Evolutionary conservation across 2,888 invertebrate genomes (phyloP).

Genomic region (Phaonia tiefii): DNA sequence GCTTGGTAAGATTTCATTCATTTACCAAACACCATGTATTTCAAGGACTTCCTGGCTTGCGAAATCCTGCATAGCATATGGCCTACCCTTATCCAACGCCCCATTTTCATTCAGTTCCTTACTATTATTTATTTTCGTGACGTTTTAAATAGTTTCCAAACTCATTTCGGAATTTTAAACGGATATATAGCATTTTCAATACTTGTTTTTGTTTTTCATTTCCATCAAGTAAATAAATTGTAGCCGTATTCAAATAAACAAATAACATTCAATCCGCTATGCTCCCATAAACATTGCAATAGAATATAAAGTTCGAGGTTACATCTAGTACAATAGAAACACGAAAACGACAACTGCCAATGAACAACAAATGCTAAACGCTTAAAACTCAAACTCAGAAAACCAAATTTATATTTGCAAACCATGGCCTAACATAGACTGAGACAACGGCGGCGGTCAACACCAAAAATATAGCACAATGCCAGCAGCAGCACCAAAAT

Average conservation of each 20-base stretch:
- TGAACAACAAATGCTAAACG: neutral
- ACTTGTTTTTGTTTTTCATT: no score
- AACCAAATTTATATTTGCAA: conserved; percentile 52
- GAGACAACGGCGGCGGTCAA: neutral
- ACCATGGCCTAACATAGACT: neutral
- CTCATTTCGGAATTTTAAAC: no score
- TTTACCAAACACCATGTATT: no score
- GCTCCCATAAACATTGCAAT: conserved; percentile 70
- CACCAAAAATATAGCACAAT: conserved; percentile 33
- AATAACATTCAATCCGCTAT: conserved; percentile 66
- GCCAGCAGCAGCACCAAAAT: conserved; percentile 47
- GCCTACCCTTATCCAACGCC: no score
- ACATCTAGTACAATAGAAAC: conserved; percentile 58
- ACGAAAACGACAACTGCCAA: conserved; percentile 18
- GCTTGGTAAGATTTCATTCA: no score
- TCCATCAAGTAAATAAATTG: neutral
- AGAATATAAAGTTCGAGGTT: conserved; percentile 72
- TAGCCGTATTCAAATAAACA: conserved; percentile 11
- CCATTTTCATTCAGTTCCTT: no score
- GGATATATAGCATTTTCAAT: no score
- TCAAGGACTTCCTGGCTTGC: no score
- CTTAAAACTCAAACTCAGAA: conserved; percentile 5
- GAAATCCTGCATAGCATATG: no score
- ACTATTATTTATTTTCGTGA: no score
- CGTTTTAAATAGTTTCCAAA: no score